Evolutionary conservation across 2,113 vertebrate species (phyloP), one percentile per base, ranked within the genome.

Genomic region (Agelaius tricolor): DNA sequence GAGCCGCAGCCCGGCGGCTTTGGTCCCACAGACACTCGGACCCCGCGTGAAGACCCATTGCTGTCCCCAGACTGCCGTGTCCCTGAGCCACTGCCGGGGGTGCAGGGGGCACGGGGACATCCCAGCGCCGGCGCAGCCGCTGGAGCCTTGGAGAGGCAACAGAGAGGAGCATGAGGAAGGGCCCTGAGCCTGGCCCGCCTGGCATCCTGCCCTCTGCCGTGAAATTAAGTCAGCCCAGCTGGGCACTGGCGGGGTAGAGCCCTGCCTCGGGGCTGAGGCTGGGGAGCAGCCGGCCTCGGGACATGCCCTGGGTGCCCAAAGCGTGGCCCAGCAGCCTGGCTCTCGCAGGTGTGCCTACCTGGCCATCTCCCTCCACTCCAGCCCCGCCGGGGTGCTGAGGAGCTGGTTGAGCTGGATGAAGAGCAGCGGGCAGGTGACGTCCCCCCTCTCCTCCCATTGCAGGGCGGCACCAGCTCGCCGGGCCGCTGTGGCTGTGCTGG

Each of bases 361-460:
- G 97, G 97, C 97, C 2, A 62, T 98, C 92, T 98, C 97, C 87
- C 93, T 98, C 98, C 98, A 98, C 63, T 97, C 74, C 55, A 87
- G 72, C 9, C 95, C 97, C 1, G 89, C 84, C 0, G 97, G 89
- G 52, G 79, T 95, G 67, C 93, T 95, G 75, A 98, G 63, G 49
- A 98, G 97, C 41, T 98, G 98, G 52, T 98, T 98, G 68, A 98
- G 96, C 89, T 98, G 98, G 88, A 98, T 91, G 93, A 98, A 98
- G 79, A 98, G 97, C 47, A 71, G 76, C 0, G 96, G 96, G 44
- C 46, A 62, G 69, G n/a, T 73, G 39, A 55, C 7, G 3, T 87
- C 76, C 20, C 68, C 49, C 4, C 4, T 15, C 20, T 95, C 92
- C 30, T 95, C 77, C 71, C 13, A 44, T 21, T 71, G 92, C 72